Evolutionary conservation across 2,797 vertebrate species (phyloP).

Genomic region (Catostomus latipinnis): DNA sequence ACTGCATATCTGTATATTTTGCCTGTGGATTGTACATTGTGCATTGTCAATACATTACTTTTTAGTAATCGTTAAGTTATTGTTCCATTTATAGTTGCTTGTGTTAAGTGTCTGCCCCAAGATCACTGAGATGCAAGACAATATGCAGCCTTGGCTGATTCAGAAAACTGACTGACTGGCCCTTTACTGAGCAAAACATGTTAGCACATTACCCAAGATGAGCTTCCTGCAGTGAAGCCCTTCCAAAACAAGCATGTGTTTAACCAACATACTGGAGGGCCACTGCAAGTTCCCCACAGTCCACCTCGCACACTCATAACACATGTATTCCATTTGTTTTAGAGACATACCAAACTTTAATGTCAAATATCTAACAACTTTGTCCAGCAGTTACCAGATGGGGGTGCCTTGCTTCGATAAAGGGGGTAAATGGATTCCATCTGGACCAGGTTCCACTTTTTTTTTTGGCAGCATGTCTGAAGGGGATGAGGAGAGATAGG

Average conservation of each 20-base stretch:
- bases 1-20: background rate
- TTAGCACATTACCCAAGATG: conserved; percentile 32
- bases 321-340: conserved; percentile 61
- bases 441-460: conserved; percentile 51
- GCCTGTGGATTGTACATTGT: background rate
- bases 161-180: background rate
- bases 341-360: conserved; percentile 60
- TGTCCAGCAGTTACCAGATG: conserved; percentile 67
- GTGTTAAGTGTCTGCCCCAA: background rate
- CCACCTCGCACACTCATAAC: conserved; percentile 50
- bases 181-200: background rate
- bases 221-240: conserved; percentile 35
- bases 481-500: conserved; percentile 13
- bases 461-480: conserved; percentile 43
- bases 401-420: conserved; percentile 66
- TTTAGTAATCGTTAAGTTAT: background rate
- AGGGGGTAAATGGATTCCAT: conserved; percentile 70
- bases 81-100: background rate
- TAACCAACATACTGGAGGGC: conserved; percentile 48
- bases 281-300: conserved; percentile 28
- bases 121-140: conserved; percentile 2
- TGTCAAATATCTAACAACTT: conserved; percentile 59
- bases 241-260: conserved; percentile 22
- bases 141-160: background rate
- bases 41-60: background rate